Evolutionary conservation across 2,888 invertebrate genomes (phyloP).

Genomic region (Epinotia nisella): DNA sequence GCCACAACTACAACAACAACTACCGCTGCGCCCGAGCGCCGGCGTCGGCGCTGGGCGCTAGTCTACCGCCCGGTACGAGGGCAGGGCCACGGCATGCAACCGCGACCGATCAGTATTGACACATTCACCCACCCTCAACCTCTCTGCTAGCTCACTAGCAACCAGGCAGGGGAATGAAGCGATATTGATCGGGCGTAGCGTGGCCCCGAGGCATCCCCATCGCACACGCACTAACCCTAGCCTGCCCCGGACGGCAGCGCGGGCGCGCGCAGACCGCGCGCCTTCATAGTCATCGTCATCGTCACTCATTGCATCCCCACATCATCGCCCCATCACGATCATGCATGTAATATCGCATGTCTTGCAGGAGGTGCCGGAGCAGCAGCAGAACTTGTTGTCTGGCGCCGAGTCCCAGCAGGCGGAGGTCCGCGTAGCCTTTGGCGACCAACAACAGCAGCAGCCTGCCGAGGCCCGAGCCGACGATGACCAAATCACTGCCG

Average conservation of each 20-base stretch:
- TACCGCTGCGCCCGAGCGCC: slow-evolving; percentile 48
- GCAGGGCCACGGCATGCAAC: slow-evolving; percentile 48
- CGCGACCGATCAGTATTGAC: slow-evolving; percentile 45
- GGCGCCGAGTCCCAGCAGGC: slow-evolving; percentile 81
- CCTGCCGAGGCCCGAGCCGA: slow-evolving; percentile 58
- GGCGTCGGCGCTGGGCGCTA: slow-evolving; percentile 43
- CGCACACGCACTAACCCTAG: slow-evolving; percentile 69
- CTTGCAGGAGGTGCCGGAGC: slow-evolving; percentile 68
- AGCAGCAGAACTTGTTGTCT: slow-evolving; percentile 76
- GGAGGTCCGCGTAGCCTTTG: slow-evolving; percentile 43
- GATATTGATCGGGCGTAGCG: slow-evolving; percentile 32
- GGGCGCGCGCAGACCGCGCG: slow-evolving; percentile 71
- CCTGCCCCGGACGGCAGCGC: slow-evolving; percentile 81
- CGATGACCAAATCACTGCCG: slow-evolving; percentile 81
- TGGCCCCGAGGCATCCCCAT: slow-evolving; percentile 30
- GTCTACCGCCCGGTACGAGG: slow-evolving; percentile 44
- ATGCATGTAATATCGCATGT: slow-evolving; percentile 45
- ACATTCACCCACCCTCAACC: slow-evolving; percentile 4
- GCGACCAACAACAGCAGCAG: slow-evolving; percentile 53
- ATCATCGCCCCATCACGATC: slow-evolving; percentile 58
- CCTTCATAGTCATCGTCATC: slow-evolving; percentile 57
- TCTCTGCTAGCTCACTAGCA: neutral
- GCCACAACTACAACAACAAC: slow-evolving; percentile 56
- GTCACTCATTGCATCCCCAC: slow-evolving; percentile 55
- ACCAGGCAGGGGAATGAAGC: slow-evolving; percentile 33